These are phyloP conservation scores for Xiphophorus birchmanni DNA, from an alignment of 2,797 vertebrate genomes.

Conservation along the genomic window DNA sequence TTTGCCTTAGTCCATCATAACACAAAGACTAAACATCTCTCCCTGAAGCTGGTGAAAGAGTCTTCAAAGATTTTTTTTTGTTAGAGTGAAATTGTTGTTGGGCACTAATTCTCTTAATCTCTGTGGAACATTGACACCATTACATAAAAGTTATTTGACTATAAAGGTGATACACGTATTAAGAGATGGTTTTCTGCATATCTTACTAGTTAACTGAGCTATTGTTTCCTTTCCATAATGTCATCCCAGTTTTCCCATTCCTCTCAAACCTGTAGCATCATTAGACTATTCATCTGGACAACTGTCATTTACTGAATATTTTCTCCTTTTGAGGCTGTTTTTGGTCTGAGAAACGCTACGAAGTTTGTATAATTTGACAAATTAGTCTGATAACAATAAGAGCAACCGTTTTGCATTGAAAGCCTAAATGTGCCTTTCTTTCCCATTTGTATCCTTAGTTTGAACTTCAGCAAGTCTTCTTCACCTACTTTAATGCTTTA, in stretches of 20 bases:
- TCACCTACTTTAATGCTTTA: background rate
- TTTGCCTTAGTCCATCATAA: background rate
- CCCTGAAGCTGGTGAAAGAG: background rate
- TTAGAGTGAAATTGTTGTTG: background rate
- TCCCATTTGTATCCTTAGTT: background rate
- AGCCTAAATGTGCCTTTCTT: background rate
- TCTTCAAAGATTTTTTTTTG: background rate
- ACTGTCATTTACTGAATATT: background rate
- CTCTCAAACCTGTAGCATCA: background rate
- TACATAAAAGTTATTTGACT: background rate
- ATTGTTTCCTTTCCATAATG: background rate
- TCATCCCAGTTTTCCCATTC: background rate
- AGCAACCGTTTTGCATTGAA: background rate
- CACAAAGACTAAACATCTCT: background rate
- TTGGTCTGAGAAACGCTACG: background rate
- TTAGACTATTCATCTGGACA: background rate
- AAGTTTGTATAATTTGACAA: background rate
- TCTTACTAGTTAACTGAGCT: background rate
- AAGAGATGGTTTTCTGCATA: background rate
- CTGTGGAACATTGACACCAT: background rate
- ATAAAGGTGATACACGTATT: no score
- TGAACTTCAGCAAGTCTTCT: background rate
- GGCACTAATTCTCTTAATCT: background rate
- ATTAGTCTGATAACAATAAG: background rate
- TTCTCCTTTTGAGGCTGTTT: background rate